Percentiles rank a stretch among this genome's conserved stretches.
These are phyloP conservation scores for Nephotettix cincticeps DNA, from an alignment of 1,140 invertebrate species.

Conservation along the genomic window DNA sequence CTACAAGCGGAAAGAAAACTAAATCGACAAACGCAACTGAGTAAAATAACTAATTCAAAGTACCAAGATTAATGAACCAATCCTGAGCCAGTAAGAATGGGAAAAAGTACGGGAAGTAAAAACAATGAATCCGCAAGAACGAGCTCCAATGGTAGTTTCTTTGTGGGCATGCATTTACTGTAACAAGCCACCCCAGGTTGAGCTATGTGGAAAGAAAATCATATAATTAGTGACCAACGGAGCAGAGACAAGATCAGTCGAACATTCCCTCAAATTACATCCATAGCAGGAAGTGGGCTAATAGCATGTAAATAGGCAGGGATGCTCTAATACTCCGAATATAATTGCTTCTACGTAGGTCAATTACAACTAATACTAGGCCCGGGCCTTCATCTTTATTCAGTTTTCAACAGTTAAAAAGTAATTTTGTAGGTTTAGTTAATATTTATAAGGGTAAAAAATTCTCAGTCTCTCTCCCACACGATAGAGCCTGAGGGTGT, in stretches of 20 bases:
- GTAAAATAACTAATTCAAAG: too few relatives aligned
- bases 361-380: conserved; percentile 21
- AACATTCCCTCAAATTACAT: conserved; percentile 2
- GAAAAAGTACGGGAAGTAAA: neutral
- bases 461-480: too few relatives aligned
- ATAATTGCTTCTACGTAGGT: neutral
- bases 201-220: conserved; percentile 8
- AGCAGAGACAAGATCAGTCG: neutral
- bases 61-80: too few relatives aligned
- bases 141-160: neutral
- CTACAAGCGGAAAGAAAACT: too few relatives aligned
- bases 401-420: conserved; percentile 9
- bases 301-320: conserved; percentile 19
- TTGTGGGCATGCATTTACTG: neutral
- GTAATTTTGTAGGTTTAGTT: conserved; percentile 20
- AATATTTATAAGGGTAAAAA: conserved; percentile 6
- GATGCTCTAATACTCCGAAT: conserved; percentile 1
- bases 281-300: conserved; percentile 7
- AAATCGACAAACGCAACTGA: too few relatives aligned
- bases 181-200: neutral
- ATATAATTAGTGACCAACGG: conserved; percentile 13
- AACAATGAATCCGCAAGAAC: neutral
- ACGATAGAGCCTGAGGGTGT: too few relatives aligned
- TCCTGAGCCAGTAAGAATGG: neutral
- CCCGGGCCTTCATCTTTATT: conserved; percentile 2